Conservation (phyloP, 2,888 invertebrate genomes). For the Lathronympha strigana region DNA sequence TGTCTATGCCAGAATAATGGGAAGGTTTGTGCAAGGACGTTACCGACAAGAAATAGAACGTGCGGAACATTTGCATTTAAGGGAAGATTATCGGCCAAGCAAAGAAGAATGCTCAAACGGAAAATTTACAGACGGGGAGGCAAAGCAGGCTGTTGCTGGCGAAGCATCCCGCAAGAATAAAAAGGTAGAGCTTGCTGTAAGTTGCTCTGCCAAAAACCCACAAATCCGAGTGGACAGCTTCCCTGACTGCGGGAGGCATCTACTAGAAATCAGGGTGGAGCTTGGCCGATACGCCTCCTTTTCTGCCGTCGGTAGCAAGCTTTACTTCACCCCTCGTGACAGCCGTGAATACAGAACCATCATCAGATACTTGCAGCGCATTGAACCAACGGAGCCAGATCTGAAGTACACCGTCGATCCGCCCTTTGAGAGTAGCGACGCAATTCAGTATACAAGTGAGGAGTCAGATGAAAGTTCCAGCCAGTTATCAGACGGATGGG, state of each 20-base stretch:
- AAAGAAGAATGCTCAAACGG: neutral
- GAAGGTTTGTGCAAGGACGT: neutral
- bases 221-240: neutral
- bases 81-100: neutral
- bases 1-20: neutral
- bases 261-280: neutral
- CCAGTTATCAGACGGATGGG: neutral
- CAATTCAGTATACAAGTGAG: neutral
- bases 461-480: neutral
- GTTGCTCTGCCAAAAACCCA: neutral
- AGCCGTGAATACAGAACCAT: neutral
- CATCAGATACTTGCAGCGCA: neutral
- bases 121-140: neutral
- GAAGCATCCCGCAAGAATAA: neutral
- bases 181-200: neutral
- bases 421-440: neutral
- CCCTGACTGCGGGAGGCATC: slow-evolving; percentile 1
- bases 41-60: neutral
- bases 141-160: neutral
- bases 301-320: neutral
- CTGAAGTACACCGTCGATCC: neutral
- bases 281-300: neutral
- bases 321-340: neutral
- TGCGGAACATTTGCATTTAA: neutral
- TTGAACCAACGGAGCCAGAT: neutral